phyloP scores from a whole-genome alignment of 1,140 invertebrate species.

The Trypoxylus dichotomus region DNA sequence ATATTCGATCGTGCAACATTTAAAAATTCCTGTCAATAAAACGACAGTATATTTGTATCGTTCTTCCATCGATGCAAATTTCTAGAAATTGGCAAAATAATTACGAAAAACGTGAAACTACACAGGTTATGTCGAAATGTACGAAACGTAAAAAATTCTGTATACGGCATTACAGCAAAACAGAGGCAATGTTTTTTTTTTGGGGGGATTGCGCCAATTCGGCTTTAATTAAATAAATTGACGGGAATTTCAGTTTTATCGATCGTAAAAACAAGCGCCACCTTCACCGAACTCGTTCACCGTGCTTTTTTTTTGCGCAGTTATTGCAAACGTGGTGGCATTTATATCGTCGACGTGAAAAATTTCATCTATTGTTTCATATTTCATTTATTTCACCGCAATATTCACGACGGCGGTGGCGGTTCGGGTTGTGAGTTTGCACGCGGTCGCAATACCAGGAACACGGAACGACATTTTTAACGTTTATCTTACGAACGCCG shows the following conservation, averaged over 20 bases:
- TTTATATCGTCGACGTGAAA: background rate
- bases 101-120: too few relatives aligned
- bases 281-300: background rate
- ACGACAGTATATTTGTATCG: too few relatives aligned
- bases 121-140: too few relatives aligned
- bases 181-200: background rate
- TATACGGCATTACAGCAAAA: too few relatives aligned
- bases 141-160: too few relatives aligned
- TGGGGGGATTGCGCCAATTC: background rate
- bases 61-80: too few relatives aligned
- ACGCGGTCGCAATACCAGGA: background rate
- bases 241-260: background rate
- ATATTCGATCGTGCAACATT: too few relatives aligned
- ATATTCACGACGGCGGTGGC: background rate
- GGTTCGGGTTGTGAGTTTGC: background rate
- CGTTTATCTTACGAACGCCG: background rate
- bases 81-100: too few relatives aligned
- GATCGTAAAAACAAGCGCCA: background rate
- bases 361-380: slow-evolving; percentile 10
- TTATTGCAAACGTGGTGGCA: background rate
- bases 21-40: too few relatives aligned
- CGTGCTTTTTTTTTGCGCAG: background rate
- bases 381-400: slow-evolving; percentile 19
- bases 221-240: slow-evolving; percentile 4
- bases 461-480: background rate